These are phyloP conservation scores for Carassius gibelio DNA, from an alignment of 2,113 vertebrate genomes.

Conservation along the genomic window DNA sequence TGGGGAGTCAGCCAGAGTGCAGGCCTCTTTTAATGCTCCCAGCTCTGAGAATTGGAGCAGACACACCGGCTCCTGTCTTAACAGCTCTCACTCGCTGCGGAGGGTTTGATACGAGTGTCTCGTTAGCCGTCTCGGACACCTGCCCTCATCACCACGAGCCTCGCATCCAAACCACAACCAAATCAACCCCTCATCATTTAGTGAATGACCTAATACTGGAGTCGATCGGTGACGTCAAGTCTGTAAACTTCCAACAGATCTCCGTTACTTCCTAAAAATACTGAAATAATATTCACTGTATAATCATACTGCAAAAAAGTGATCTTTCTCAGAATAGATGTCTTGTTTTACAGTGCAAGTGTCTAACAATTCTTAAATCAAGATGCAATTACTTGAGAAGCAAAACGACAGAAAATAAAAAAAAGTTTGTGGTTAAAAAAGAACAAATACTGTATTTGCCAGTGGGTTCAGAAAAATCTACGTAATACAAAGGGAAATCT, in stretches of 20 bases:
- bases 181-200: neutral
- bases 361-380: too few species aligned
- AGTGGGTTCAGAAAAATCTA: too few species aligned
- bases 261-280: too few species aligned
- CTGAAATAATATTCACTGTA: too few species aligned
- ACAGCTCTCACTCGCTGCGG: constrained; percentile 30
- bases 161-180: neutral
- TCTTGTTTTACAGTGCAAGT: neutral
- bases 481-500: neutral
- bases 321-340: neutral
- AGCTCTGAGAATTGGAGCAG: constrained; percentile 71
- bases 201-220: neutral
- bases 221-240: neutral
- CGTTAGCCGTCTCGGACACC: neutral
- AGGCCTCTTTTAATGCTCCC: constrained; percentile 73
- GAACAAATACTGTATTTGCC: neutral
- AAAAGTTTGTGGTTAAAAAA: too few species aligned
- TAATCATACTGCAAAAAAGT: too few species aligned
- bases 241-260: too few species aligned
- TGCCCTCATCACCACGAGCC: neutral
- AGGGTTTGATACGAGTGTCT: neutral
- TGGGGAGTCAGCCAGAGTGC: constrained; percentile 82
- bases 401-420: neutral
- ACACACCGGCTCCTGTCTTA: constrained; percentile 71
- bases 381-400: too few species aligned